Base-by-base conservation (phyloP, 2,888 invertebrate species). In the Tridacna crocea region DNA sequence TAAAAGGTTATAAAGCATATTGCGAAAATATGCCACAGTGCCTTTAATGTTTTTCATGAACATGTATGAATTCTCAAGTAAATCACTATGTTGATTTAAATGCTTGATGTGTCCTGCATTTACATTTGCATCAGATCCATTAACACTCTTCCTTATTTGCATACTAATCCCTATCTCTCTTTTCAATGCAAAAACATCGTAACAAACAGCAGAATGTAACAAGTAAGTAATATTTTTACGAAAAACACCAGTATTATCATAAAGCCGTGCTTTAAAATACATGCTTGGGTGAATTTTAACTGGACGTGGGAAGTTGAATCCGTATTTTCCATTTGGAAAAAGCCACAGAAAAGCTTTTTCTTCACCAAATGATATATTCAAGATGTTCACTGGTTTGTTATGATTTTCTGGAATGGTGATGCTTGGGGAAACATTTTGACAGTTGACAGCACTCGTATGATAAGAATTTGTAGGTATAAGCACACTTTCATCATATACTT, bases 11-110 rank as follows among this genome's bases (percentile, higher is more conserved):
- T 75, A 79, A 3, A 88, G 27, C 51, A 36, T 68, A 58, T 83
- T 80, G 61, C 68, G 75, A 70, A 77, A 84, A 48, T 84, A 88
- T 27, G 86, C 84, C 36, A 73, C 86, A 13, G 88, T 86, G 0
- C 86, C 88, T 48, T 79, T 27, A 17, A 86, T 83, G 47, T 82
- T 75, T 80, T 87, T 88, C 83, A 88, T 84, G 58, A 88, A 88
- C 88, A 88, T 84, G 58, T 81, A 86, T 11, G 85, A 87, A 55
- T 85, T 85, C 24, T 85, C 68, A 22, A 72, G 10, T 22, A 79
- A 58, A n/a, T 77, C 77, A 27, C 26, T 10, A 68, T 81, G 60
- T 24, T 48, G 4, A 46, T 36, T 22, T 48, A 73, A 8, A 68
- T 72, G 58, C 36, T 61, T 27, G 19, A 80, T 63, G 73, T 22